Conservation (phyloP, 2,888 invertebrate genomes). For the Epirrhoe alternata region DNA sequence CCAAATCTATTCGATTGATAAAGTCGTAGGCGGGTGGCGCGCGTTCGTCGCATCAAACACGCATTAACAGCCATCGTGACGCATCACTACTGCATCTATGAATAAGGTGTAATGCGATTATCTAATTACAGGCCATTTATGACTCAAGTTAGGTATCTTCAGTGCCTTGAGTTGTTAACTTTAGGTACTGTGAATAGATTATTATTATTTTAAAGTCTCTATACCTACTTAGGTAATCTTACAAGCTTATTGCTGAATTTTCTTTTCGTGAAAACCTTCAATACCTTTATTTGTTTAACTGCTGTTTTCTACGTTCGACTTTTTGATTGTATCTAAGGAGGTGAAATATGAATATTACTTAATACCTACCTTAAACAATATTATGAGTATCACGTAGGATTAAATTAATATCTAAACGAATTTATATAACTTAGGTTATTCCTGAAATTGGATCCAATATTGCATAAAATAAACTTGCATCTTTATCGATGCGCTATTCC, state of each 20-base stretch:
- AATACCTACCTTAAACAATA: background rate
- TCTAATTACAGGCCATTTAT: constrained; percentile 59
- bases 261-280: too few relatives aligned
- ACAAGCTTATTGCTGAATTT: too few relatives aligned
- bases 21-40: constrained; percentile 31
- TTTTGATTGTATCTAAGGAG: background rate
- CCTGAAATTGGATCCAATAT: background rate
- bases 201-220: background rate
- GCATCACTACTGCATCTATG: constrained; percentile 55
- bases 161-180: constrained; percentile 21
- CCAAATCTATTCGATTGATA: constrained; percentile 16
- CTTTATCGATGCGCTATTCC: constrained; percentile 44
- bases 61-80: constrained; percentile 55
- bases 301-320: background rate
- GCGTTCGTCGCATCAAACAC: constrained; percentile 49
- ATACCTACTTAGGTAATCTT: too few relatives aligned
- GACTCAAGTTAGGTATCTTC: constrained; percentile 39
- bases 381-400: too few relatives aligned
- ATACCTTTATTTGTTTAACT: background rate
- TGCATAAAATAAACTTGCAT: constrained; percentile 27
- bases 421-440: background rate
- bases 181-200: background rate
- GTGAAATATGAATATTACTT: background rate
- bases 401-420: background rate
- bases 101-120: constrained; percentile 60